Evolutionary conservation across 1,140 invertebrate genomes (phyloP).

Genomic region (Dinothrombium tinctorium): DNA sequence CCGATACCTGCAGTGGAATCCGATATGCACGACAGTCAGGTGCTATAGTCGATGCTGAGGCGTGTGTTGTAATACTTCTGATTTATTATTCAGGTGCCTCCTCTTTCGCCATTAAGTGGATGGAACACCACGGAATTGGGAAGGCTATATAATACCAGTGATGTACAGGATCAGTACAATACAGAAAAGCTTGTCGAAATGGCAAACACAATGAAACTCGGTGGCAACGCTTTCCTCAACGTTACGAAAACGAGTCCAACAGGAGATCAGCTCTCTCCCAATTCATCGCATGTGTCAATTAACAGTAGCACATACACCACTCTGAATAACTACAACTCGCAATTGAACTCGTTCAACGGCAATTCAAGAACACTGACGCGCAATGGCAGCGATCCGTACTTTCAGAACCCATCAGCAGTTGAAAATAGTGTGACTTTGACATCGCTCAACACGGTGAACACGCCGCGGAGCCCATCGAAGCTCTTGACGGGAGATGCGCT

Average conservation of each 20-base stretch:
- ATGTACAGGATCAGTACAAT: conserved; percentile 22
- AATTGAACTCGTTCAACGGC: neutral
- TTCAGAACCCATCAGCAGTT: neutral
- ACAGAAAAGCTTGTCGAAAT: conserved; percentile 47
- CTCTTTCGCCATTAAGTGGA: conserved; percentile 11
- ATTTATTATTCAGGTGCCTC: conserved; percentile 12
- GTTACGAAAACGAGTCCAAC: neutral
- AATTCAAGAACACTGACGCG: neutral
- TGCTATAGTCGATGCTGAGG: conserved; percentile 15
- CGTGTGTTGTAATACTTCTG: neutral
- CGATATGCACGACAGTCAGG: conserved; percentile 43
- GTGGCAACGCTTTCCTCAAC: neutral
- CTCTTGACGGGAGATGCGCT: neutral
- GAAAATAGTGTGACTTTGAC: conserved; percentile 2
- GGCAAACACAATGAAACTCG: conserved; percentile 58
- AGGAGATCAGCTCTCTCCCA: conserved; percentile 5
- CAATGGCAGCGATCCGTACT: neutral
- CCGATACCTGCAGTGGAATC: conserved; percentile 60
- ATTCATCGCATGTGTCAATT: neutral
- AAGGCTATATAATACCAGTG: conserved; percentile 5
- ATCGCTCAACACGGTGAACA: conserved; percentile 1
- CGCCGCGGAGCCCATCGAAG: neutral
- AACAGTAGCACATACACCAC: neutral
- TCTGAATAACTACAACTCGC: neutral
- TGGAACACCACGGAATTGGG: neutral